Percentiles rank a stretch among this genome's conserved stretches.
These are phyloP conservation scores for Campylomormyrus numenius DNA, from an alignment of 2,113 vertebrate genomes.

Conservation along the genomic window DNA sequence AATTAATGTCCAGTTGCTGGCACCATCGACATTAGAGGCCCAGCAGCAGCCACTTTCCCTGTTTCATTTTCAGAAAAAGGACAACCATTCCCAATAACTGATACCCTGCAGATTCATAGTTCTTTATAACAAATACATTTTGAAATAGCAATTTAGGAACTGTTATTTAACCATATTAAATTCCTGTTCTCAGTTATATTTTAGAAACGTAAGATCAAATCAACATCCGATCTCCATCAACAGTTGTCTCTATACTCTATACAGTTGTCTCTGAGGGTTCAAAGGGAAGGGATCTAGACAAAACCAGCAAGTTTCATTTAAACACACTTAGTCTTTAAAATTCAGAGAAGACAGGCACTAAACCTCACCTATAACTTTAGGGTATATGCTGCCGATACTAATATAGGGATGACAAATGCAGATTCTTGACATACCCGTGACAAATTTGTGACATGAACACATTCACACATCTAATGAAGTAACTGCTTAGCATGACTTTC, in stretches of 20 bases:
- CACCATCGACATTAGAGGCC: constrained; percentile 31
- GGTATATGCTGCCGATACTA: neutral
- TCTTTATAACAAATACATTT: neutral
- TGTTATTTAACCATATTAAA: neutral
- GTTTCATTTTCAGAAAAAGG: constrained; percentile 9
- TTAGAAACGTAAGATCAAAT: neutral
- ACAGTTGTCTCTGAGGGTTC: too few relatives aligned
- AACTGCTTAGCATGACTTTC: neutral
- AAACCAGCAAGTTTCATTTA: neutral
- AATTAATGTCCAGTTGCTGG: constrained; percentile 28
- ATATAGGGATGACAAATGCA: neutral
- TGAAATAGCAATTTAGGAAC: neutral
- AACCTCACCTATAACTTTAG: neutral
- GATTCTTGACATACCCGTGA: neutral
- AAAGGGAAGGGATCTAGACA: too few relatives aligned
- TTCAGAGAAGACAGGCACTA: neutral
- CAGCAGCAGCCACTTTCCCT: constrained; percentile 56
- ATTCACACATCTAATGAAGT: neutral
- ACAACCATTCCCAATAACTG: neutral
- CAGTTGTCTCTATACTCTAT: neutral
- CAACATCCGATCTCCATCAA: neutral
- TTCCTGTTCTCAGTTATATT: neutral
- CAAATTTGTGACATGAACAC: neutral
- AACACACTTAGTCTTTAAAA: neutral
- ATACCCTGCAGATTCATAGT: neutral